Conservation (phyloP, 2,113 vertebrate species). For the Boulengeromyrus knoepffleri region DNA sequence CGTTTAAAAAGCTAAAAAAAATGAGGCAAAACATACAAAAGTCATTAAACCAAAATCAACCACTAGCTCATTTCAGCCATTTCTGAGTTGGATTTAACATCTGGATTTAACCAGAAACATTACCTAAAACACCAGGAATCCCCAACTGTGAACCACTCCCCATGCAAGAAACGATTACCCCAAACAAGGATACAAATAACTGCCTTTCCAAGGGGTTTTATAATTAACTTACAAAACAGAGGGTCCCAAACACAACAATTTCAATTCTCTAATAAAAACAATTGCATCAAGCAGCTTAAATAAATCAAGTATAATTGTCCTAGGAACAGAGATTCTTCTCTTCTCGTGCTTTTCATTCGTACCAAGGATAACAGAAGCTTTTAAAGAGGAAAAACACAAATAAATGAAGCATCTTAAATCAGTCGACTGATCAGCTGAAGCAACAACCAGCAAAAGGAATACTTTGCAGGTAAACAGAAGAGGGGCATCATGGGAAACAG, state of each 20-base stretch:
- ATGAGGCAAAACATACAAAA: not conserved
- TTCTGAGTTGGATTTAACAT: not conserved
- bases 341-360: not conserved
- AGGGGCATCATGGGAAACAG: not conserved
- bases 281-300: not conserved
- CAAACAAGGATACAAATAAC: not conserved
- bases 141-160: not conserved
- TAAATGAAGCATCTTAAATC: not conserved
- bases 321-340: not conserved
- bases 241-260: not conserved
- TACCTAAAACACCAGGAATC: not conserved
- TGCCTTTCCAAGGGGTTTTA: not conserved
- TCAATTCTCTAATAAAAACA: not conserved
- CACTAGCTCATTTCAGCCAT: not conserved
- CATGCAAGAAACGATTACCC: not conserved
- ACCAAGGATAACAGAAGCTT: not conserved
- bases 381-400: not conserved
- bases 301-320: not conserved
- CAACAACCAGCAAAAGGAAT: not conserved
- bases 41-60: not conserved
- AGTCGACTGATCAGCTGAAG: not conserved
- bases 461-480: not conserved
- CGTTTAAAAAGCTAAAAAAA: not conserved
- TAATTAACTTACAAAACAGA: not conserved
- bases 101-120: not conserved